Conservation (phyloP, 2,888 invertebrate species). For the Abrostola tripartita region DNA sequence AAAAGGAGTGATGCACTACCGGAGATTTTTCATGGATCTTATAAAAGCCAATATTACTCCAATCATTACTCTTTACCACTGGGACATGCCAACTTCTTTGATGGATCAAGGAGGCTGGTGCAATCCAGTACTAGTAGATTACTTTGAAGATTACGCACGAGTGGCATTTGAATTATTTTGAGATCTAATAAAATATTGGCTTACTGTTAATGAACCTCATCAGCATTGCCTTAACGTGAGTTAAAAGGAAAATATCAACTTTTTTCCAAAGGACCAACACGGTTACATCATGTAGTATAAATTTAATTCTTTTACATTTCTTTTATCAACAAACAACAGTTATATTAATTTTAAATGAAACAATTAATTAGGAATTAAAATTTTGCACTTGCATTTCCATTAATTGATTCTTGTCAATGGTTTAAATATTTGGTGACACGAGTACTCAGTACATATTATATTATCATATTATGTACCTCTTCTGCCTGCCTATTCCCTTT, state of each 20-base stretch:
- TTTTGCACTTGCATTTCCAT: too few relatives aligned
- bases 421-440: too few relatives aligned
- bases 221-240: conserved; percentile 16
- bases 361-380: too few relatives aligned
- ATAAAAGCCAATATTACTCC: conserved; percentile 22
- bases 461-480: too few relatives aligned
- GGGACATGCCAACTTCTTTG: conserved; percentile 27
- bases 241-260: not conserved
- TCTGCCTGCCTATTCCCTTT: too few relatives aligned
- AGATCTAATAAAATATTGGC: conserved; percentile 28
- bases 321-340: too few relatives aligned
- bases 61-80: conserved; percentile 25
- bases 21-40: conserved; percentile 15
- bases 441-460: too few relatives aligned
- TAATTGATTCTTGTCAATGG: too few relatives aligned
- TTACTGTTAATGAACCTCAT: conserved; percentile 28
- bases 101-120: conserved; percentile 21
- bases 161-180: conserved; percentile 18
- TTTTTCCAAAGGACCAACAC: too few relatives aligned
- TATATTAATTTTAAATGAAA: too few relatives aligned
- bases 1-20: conserved; percentile 15
- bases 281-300: too few relatives aligned
- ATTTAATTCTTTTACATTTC: too few relatives aligned
- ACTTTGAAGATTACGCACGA: conserved; percentile 23
- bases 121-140: conserved; percentile 14